These are phyloP conservation scores for Ceratina australensis DNA, from an alignment of 1,140 invertebrate genomes.

Conservation along the genomic window DNA sequence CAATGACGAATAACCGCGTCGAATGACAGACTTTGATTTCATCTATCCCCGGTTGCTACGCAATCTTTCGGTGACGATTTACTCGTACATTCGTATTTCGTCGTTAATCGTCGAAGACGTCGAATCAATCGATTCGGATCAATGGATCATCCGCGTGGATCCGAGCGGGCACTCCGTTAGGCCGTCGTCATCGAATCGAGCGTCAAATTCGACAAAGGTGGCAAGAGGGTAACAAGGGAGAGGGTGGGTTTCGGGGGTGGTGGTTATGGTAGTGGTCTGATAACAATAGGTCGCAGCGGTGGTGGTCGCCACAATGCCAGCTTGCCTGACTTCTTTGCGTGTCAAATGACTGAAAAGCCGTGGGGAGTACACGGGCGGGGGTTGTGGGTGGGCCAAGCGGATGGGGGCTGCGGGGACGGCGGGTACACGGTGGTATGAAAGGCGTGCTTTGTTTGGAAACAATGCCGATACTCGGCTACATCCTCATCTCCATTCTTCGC, in stretches of 20 bases:
- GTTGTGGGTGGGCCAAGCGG: conserved; percentile 58
- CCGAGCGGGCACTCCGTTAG: background rate
- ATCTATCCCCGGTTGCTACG: background rate
- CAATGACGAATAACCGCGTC: conserved; percentile 23
- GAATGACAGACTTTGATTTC: background rate
- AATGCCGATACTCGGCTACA: conserved; percentile 80
- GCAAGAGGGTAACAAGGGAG: conserved; percentile 39
- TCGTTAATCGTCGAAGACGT: background rate
- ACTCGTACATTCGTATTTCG: background rate
- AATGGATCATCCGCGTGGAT: background rate
- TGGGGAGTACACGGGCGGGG: conserved; percentile 64
- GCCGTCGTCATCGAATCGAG: conserved; percentile 14
- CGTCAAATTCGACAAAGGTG: conserved; percentile 54
- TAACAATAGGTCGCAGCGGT: conserved; percentile 74
- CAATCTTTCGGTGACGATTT: background rate
- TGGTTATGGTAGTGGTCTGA: conserved; percentile 72
- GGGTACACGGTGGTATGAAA: conserved; percentile 76
- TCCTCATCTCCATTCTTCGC: conserved; percentile 80
- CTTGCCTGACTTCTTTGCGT: conserved; percentile 79
- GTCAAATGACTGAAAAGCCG: conserved; percentile 80
- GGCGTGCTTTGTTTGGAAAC: conserved; percentile 80
- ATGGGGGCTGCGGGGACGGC: conserved; percentile 56
- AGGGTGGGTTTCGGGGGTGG: conserved; percentile 45
- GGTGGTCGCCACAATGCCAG: conserved; percentile 75
- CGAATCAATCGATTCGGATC: too few species aligned